Evolutionary conservation across 2,797 vertebrate species (phyloP).

Genomic region (Darevskia nairensis): DNA sequence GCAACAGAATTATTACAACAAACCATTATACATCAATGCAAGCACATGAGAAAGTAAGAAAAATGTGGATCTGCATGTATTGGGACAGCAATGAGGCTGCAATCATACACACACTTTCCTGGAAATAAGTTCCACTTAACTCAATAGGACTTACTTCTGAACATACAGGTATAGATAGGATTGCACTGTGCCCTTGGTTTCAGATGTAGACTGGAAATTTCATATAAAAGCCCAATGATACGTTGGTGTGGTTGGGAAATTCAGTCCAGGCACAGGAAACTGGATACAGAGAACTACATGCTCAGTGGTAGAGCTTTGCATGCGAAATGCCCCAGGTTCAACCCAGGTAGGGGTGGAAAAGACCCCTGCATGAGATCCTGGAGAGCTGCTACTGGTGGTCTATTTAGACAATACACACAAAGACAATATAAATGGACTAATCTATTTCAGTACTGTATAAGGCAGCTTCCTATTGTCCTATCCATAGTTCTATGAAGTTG

Average conservation of each 20-base stretch:
- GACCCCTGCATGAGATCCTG: too few species aligned
- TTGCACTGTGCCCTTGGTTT: not conserved
- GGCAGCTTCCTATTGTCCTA: too few species aligned
- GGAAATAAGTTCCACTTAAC: not conserved
- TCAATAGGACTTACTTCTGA: not conserved
- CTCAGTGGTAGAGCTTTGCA: too few species aligned
- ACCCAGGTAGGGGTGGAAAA: too few species aligned
- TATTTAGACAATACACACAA: too few species aligned
- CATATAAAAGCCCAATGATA: too few species aligned
- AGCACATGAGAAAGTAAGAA: not conserved
- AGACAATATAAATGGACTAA: too few species aligned
- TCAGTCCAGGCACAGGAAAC: not conserved
- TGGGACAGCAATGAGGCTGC: not conserved
- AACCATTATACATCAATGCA: constrained; percentile 29
- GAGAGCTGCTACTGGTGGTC: too few species aligned
- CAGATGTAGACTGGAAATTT: not conserved
- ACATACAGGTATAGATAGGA: not conserved
- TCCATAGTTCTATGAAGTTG: not conserved
- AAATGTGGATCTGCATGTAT: not conserved
- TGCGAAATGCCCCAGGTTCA: too few species aligned
- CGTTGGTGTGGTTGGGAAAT: not conserved
- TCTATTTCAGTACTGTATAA: too few species aligned
- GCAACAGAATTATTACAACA: constrained; percentile 58
- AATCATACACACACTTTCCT: not conserved
- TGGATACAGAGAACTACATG: not conserved